Percentiles rank a stretch among this genome's conserved stretches.
These are phyloP conservation scores for Strix uralensis DNA, from an alignment of 2,113 vertebrate species.

Conservation along the genomic window DNA sequence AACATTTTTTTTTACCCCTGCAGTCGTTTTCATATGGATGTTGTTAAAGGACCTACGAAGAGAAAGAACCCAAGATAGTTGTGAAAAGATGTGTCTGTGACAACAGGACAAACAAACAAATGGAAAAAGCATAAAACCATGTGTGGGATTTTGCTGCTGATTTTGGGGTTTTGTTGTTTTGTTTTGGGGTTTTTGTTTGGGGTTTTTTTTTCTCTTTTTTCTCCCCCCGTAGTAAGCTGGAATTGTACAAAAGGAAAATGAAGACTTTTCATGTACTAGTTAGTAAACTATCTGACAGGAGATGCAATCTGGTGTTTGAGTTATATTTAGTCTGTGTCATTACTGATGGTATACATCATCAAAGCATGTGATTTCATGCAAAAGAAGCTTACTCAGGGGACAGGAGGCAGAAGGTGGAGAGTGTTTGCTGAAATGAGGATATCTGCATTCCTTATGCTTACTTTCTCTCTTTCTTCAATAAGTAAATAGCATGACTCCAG, in stretches of 20 bases:
- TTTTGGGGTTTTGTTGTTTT: background rate
- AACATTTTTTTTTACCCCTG: background rate
- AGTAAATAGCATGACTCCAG: background rate
- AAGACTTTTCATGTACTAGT: background rate
- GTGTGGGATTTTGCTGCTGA: rapidly evolving
- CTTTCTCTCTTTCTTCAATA: background rate
- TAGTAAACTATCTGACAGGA: background rate
- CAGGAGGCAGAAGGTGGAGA: background rate
- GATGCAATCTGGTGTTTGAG: background rate
- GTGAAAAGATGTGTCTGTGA: background rate
- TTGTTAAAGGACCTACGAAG: background rate
- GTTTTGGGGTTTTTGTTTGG: rapidly evolving
- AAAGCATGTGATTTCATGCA: background rate
- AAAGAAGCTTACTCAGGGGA: background rate
- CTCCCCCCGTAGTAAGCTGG: background rate
- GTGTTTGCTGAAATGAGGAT: background rate
- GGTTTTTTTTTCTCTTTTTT: rapidly evolving
- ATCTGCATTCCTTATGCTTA: background rate
- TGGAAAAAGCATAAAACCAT: background rate
- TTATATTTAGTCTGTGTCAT: background rate
- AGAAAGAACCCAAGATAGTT: background rate
- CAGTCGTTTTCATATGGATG: background rate
- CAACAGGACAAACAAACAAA: background rate
- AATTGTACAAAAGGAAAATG: background rate
- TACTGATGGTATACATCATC: background rate